These are phyloP conservation scores for Nanorana parkeri DNA, from an alignment of 2,113 vertebrate species.

Conservation along the genomic window DNA sequence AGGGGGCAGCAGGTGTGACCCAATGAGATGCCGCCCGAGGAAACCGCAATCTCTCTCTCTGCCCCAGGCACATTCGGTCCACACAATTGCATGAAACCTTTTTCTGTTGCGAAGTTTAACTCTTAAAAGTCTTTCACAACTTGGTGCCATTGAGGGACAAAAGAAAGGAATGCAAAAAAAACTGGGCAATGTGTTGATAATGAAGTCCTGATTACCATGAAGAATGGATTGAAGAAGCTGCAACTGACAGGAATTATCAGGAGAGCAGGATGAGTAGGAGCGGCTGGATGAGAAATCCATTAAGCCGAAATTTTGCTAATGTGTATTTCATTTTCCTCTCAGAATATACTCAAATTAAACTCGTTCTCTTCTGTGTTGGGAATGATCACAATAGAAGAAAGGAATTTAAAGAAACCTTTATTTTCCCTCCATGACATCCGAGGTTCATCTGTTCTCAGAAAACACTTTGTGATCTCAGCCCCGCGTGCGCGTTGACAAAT, in stretches of 20 bases:
- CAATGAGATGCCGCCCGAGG: too few species aligned
- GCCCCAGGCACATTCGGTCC: too few species aligned
- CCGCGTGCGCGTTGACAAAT: too few species aligned
- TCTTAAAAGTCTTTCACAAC: not conserved
- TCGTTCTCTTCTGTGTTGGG: not conserved
- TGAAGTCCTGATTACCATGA: conserved; percentile 37
- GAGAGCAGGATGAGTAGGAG: conserved; percentile 5
- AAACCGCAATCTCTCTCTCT: too few species aligned
- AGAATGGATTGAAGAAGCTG: conserved; percentile 23
- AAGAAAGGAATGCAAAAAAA: not conserved
- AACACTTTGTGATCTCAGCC: not conserved
- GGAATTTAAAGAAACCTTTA: not conserved
- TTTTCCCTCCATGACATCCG: not conserved
- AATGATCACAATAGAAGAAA: conserved; percentile 22
- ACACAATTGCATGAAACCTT: too few species aligned
- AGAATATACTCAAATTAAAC: conserved; percentile 7
- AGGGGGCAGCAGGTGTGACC: too few species aligned
- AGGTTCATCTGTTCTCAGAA: conserved; percentile 14
- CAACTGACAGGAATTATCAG: conserved; percentile 45
- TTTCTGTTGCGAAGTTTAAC: not conserved
- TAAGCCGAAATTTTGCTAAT: conserved; percentile 45
- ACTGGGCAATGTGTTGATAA: not conserved
- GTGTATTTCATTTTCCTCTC: conserved; percentile 44
- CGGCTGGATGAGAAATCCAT: conserved; percentile 36
- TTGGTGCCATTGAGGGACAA: not conserved